phyloP scores from a whole-genome alignment of 2,113 vertebrate genomes.

The Eretmodus cyanostictus region DNA sequence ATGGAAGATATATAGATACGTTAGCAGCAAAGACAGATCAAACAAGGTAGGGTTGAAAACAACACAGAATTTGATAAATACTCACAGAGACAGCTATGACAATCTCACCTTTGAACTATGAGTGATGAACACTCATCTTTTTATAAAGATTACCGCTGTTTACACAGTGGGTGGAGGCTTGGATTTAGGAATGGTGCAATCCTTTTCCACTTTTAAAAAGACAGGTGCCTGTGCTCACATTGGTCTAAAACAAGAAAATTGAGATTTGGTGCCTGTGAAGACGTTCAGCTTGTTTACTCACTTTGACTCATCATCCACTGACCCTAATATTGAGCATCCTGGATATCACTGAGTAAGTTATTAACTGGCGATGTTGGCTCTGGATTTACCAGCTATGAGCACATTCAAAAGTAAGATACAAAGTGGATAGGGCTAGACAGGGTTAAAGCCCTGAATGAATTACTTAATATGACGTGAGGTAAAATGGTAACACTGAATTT shows the following conservation, averaged over 20 bases:
- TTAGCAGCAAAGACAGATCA: background rate
- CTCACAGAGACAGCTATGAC: slow-evolving; percentile 17
- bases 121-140: slow-evolving; percentile 49
- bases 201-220: slow-evolving; percentile 10
- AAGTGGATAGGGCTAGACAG: background rate
- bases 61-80: slow-evolving; percentile 15
- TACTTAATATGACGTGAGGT: rapidly evolving
- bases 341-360: background rate
- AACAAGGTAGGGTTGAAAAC: background rate
- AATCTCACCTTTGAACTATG: slow-evolving; percentile 66
- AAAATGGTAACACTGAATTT: background rate
- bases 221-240: background rate
- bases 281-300: background rate
- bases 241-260: background rate
- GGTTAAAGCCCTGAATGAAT: background rate
- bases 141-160: slow-evolving; percentile 57
- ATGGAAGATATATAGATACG: background rate
- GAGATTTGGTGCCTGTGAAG: background rate
- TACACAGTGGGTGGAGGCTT: slow-evolving; percentile 45
- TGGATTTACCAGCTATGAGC: background rate
- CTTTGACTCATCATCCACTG: background rate
- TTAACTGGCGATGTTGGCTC: background rate
- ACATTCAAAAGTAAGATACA: background rate
- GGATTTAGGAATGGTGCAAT: slow-evolving; percentile 31
- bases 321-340: background rate